Conservation (phyloP, 2,113 vertebrate genomes). For the Bos javanicus region DNA sequence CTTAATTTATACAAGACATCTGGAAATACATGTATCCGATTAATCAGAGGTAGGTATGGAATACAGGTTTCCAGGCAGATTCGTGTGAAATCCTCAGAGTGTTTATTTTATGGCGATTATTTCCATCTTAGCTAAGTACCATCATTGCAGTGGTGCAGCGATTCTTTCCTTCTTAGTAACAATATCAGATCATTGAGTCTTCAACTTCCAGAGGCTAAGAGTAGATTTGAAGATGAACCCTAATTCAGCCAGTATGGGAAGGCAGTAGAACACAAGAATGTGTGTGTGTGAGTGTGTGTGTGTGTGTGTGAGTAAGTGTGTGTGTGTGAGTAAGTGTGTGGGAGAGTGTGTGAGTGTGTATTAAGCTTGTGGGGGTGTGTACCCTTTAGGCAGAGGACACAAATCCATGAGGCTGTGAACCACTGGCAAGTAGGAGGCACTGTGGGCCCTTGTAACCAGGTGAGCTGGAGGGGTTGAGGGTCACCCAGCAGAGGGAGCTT, state of each 20-base stretch:
- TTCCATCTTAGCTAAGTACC: background rate
- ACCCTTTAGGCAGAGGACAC: no score
- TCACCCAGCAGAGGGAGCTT: no score
- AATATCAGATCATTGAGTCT: background rate
- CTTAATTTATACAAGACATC: background rate
- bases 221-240: background rate
- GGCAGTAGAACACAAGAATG: no score
- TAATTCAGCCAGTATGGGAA: background rate
- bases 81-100: background rate
- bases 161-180: background rate
- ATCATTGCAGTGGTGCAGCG: fast-evolving
- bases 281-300: background rate
- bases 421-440: background rate
- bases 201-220: background rate
- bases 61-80: background rate
- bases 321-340: background rate
- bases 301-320: background rate
- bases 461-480: background rate
- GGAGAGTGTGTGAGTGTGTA: no score
- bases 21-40: background rate
- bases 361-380: background rate
- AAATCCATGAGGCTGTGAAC: background rate
- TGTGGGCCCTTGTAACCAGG: background rate
- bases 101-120: background rate
- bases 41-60: background rate